phyloP scores from a whole-genome alignment of 2,888 invertebrate genomes.

The Plebejus anna region DNA sequence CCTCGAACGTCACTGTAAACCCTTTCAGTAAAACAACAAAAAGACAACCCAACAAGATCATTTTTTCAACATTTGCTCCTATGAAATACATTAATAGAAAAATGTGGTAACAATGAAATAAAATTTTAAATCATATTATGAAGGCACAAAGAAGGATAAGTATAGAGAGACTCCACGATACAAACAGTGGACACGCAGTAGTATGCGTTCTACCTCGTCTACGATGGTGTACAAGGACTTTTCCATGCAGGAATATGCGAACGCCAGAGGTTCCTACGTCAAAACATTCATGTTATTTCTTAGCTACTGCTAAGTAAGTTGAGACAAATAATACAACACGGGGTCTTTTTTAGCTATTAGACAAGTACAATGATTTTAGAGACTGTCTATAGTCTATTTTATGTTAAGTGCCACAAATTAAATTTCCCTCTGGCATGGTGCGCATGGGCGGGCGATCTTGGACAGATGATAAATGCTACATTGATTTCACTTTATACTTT shows the following conservation, averaged over 20 bases:
- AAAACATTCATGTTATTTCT: constrained; percentile 45
- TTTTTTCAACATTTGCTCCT: not conserved
- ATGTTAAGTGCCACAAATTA: too few species aligned
- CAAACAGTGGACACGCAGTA: constrained; percentile 33
- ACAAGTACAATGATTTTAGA: too few species aligned
- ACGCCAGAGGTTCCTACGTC: constrained; percentile 76
- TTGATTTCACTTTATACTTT: too few species aligned
- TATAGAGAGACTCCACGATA: constrained; percentile 35
- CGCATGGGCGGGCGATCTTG: too few species aligned
- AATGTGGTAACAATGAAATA: not conserved
- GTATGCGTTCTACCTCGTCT: constrained; percentile 77
- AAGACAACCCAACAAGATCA: not conserved
- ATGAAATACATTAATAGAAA: not conserved
- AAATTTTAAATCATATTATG: not conserved
- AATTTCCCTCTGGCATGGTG: too few species aligned
- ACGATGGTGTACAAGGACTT: constrained; percentile 83
- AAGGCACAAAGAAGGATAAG: constrained; percentile 10
- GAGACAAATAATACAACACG: not conserved
- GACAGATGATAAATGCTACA: too few species aligned
- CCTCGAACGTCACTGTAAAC: not conserved
- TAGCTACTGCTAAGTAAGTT: not conserved
- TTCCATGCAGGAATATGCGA: constrained; percentile 85
- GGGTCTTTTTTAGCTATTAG: not conserved
- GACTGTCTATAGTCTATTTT: too few species aligned
- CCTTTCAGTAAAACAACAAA: not conserved